These are phyloP conservation scores for Charaxes varanes DNA, from an alignment of 1,140 invertebrate genomes.

Conservation along the genomic window DNA sequence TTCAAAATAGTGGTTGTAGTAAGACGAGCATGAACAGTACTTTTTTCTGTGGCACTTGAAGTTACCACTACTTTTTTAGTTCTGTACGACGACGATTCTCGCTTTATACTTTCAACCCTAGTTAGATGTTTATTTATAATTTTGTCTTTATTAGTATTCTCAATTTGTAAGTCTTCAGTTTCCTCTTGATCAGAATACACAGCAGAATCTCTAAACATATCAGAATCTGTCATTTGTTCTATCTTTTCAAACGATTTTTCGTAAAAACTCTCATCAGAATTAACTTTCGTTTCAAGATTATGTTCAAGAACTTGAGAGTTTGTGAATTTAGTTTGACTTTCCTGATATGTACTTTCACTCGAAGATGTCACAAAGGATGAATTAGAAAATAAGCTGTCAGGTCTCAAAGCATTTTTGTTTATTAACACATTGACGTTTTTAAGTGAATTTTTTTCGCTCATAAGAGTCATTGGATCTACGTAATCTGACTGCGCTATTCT, in stretches of 20 bases:
- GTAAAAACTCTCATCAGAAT: constrained; percentile 80
- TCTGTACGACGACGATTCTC: constrained; percentile 40
- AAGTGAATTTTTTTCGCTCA: constrained; percentile 62
- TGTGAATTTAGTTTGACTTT: constrained; percentile 34
- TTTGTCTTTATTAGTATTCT: constrained; percentile 23
- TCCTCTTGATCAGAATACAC: constrained; percentile 85
- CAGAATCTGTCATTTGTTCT: constrained; percentile 77
- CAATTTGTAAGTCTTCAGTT: constrained; percentile 32
- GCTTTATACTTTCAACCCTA: constrained; percentile 46
- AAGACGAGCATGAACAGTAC: constrained; percentile 24
- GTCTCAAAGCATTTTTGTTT: constrained; percentile 71
- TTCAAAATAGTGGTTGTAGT: constrained; percentile 33
- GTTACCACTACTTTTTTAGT: constrained; percentile 32
- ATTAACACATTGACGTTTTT: constrained; percentile 69
- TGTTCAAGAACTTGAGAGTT: constrained; percentile 22
- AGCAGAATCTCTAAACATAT: constrained; percentile 86
- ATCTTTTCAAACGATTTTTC: constrained; percentile 86
- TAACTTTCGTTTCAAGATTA: constrained; percentile 25
- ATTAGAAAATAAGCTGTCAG: constrained; percentile 70
- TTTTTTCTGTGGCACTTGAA: constrained; percentile 35
- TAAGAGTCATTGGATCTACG: constrained; percentile 83
- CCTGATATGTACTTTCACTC: constrained; percentile 71
- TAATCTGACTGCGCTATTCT: constrained; percentile 91
- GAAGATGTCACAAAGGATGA: constrained; percentile 79
- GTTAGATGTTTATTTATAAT: constrained; percentile 36